phyloP scores from a whole-genome alignment of 2,888 invertebrate genomes.

The Leptopilina myrica region DNA sequence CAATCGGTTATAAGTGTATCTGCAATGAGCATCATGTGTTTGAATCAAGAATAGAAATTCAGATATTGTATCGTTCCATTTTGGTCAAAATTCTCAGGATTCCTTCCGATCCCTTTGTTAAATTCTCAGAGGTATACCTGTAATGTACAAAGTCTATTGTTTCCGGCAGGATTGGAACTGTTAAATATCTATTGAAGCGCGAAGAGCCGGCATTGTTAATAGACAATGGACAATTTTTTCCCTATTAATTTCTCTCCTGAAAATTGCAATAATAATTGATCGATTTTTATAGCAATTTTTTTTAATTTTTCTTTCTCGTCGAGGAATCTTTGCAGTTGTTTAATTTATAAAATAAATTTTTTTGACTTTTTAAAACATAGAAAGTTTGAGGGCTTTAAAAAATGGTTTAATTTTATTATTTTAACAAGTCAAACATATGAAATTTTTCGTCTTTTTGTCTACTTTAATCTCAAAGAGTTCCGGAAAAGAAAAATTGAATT shows the following conservation, averaged over 20 bases:
- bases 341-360: no score
- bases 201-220: neutral
- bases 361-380: no score
- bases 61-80: conserved; percentile 36
- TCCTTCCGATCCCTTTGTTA: conserved; percentile 36
- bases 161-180: conserved; percentile 27
- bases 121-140: conserved; percentile 1
- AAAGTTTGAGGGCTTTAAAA: no score
- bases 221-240: neutral
- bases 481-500: no score
- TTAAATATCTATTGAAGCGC: conserved; percentile 24
- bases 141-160: conserved; percentile 28
- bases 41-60: conserved; percentile 11
- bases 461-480: no score
- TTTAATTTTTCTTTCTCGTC: no score
- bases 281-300: neutral
- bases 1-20: neutral
- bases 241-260: neutral
- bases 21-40: neutral
- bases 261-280: neutral
- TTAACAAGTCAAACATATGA: no score
- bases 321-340: no score
- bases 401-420: no score
- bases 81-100: conserved; percentile 26
- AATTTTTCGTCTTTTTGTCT: no score